Evolutionary conservation across 2,888 invertebrate species (phyloP).

Genomic region (Gisinianus flammeolus): DNA sequence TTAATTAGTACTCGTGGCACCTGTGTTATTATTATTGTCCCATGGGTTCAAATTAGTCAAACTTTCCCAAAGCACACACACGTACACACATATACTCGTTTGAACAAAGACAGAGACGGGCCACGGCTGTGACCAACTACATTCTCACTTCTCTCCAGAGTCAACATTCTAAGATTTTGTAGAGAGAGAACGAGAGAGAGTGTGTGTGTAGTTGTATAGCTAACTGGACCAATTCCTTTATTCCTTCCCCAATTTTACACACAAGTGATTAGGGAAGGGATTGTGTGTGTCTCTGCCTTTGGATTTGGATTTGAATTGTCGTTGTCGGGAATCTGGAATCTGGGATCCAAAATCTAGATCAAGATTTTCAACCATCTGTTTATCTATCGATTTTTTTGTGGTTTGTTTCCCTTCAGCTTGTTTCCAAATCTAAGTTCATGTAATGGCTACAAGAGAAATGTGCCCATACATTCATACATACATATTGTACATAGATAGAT

Average conservation of each 20-base stretch:
- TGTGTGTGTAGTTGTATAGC: no score
- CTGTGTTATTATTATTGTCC: constrained; percentile 20
- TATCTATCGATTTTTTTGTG: constrained; percentile 26
- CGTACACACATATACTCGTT: neutral
- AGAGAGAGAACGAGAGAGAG: neutral
- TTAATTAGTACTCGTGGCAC: constrained; percentile 10
- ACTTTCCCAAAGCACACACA: constrained; percentile 1
- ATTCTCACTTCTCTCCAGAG: neutral
- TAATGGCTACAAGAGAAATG: no score
- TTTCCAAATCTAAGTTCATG: neutral
- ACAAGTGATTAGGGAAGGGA: no score
- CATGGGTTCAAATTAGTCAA: constrained; percentile 13
- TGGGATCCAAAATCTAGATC: no score
- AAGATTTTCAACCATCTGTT: constrained; percentile 19
- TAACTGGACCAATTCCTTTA: neutral
- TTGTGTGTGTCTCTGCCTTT: no score
- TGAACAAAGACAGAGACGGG: no score
- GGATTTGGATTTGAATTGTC: no score
- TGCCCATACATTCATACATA: neutral
- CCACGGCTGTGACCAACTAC: neutral
- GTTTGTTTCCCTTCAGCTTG: neutral
- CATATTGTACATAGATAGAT: no score
- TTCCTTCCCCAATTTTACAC: no score
- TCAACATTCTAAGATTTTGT: neutral
- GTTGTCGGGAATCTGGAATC: no score